Evolutionary conservation across 2,797 vertebrate species (phyloP), one percentile per base, ranked within the genome.

Genomic region (Echeneis naucrates): DNA sequence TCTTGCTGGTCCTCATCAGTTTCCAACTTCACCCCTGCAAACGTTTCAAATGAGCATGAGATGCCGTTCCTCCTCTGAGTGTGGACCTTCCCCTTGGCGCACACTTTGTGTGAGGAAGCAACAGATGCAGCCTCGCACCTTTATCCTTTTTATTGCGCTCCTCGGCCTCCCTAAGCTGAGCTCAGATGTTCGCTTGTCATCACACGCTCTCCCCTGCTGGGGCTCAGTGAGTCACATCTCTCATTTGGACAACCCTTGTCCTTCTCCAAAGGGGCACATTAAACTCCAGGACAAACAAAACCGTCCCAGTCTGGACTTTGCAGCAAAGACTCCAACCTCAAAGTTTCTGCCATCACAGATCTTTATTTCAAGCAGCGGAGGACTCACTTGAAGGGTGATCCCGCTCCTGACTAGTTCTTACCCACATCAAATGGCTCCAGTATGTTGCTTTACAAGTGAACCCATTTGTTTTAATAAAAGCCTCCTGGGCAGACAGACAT

Each of bases 401-500:
- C 24, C 1, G n/a, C 47, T 27, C 56, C 55, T 12, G 32, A 33
- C 65, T 38, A 4, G 54, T 21, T 14, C 58, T 61, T 21, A 16
- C 6, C 45, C 1, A 0, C 33, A 8, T 19, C 70, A 81, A 81
- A 84, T 80, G 61, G 61, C 62, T 79, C 13, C 80, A 78, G 9
- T 1, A 23, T 87, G 86, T 59, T 5, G 50, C 9, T 40, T 51
- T 27, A 77, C 33, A 9, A 5, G 21, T 58, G 2, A 12, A 26
- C 8, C 10, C 42, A 14, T 56, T 50, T 16, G 9, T 26, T 23
- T 30, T 4, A 40, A 30, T 56, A 21, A 58, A n/a, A 45, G 52
- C 70, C 12, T 6, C 57, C 55, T 6, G 44, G 47, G 33, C 53
- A 33, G 24, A 53, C 23, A n/a, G 33, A 38, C 66, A 17, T 0